Evolutionary conservation across 2,888 invertebrate species (phyloP).

Genomic region (Cremastobaeus sp.): DNA sequence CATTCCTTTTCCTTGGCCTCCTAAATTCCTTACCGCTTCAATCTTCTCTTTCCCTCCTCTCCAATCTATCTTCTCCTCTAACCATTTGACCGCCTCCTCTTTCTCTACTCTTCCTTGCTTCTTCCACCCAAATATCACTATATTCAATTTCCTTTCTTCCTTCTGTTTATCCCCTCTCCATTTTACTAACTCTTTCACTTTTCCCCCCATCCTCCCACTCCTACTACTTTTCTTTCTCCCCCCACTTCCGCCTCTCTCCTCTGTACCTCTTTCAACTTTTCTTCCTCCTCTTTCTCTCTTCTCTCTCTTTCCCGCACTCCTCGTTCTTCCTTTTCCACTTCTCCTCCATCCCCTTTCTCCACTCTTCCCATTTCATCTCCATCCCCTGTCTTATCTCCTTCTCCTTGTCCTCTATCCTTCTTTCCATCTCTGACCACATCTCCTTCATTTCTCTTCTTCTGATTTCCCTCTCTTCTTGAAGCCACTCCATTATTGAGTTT

Average conservation of each 20-base stretch:
- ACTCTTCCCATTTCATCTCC: background rate
- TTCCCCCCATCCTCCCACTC: background rate
- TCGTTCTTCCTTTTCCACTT: background rate
- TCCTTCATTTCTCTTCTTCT: background rate
- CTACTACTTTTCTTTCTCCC: background rate
- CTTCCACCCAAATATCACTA: slow-evolving; percentile 3
- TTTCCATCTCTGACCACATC: background rate
- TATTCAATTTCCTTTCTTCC: background rate
- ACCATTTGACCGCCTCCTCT: background rate
- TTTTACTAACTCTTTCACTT: background rate
- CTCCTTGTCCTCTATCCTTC: slow-evolving; percentile 1
- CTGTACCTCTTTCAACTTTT: no score
- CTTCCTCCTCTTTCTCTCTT: background rate
- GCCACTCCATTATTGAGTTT: background rate
- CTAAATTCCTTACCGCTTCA: background rate
- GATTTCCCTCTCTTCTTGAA: background rate
- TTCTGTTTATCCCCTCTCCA: slow-evolving; percentile 1
- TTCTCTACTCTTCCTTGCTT: background rate
- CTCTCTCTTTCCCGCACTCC: background rate
- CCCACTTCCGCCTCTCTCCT: background rate
- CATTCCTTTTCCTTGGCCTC: background rate
- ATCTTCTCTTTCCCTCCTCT: background rate
- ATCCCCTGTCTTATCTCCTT: background rate
- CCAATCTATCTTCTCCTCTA: background rate
- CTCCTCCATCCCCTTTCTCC: background rate